Percentiles rank a stretch among this genome's conserved stretches.
Evolutionary conservation across 2,888 invertebrate genomes (phyloP).

Genomic region (Heliothis peltigera): DNA sequence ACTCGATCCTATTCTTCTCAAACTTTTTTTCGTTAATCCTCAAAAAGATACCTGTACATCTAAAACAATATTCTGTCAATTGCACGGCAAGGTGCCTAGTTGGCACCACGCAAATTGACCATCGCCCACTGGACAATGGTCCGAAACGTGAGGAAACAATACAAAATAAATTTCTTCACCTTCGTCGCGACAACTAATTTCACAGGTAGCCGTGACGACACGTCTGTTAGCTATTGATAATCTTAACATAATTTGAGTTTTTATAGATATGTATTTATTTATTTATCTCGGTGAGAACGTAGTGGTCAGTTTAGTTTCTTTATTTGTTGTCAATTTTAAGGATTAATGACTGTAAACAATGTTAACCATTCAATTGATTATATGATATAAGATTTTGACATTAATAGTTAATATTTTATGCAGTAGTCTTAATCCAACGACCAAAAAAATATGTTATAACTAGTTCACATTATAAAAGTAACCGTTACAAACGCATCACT

Average conservation of each 20-base stretch:
- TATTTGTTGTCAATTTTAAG: neutral
- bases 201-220: conserved; percentile 80
- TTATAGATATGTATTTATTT: conserved; percentile 11
- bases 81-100: conserved; percentile 80
- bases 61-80: conserved; percentile 85
- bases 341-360: neutral
- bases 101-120: conserved; percentile 67
- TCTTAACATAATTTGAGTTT: conserved; percentile 41
- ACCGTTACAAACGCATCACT: conserved; percentile 33
- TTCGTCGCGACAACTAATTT: conserved; percentile 75
- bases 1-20: conserved; percentile 23
- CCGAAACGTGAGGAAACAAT: conserved; percentile 82
- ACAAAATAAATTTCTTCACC: conserved; percentile 68
- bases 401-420: too few species aligned
- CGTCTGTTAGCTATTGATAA: conserved; percentile 72
- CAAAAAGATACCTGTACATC: conserved; percentile 79
- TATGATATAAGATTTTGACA: too few species aligned
- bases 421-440: neutral
- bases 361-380: neutral
- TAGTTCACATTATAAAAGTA: conserved; percentile 34
- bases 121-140: conserved; percentile 68
- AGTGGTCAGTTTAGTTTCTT: conserved; percentile 8
- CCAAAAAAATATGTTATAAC: neutral
- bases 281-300: conserved; percentile 43
- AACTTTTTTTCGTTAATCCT: conserved; percentile 27